A percentile compares a stretch with the other conserved stretches of the same genome.
Evolutionary conservation across 2,888 invertebrate species (phyloP).

Genomic region (Archips crataeganus): DNA sequence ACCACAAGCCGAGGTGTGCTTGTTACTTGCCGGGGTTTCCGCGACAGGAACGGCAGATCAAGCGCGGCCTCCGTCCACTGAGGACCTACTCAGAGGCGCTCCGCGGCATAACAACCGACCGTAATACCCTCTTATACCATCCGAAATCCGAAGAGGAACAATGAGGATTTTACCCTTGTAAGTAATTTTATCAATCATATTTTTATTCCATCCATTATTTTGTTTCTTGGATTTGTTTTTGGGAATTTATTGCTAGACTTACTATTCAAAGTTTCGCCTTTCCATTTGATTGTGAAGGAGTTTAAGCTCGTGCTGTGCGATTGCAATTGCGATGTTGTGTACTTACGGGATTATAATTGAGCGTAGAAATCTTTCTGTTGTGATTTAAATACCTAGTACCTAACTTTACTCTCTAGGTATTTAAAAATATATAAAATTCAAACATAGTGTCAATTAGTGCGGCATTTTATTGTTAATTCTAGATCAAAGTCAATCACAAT

Average conservation of each 20-base stretch:
- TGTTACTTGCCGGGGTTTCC: constrained; percentile 54
- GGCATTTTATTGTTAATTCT: neutral
- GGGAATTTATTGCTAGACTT: neutral
- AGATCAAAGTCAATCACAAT: neutral
- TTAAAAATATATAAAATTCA: neutral
- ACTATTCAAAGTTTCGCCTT: constrained; percentile 21
- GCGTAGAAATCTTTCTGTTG: neutral
- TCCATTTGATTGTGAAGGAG: constrained; percentile 14
- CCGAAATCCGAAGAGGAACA: constrained; percentile 54
- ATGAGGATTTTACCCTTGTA: constrained; percentile 79
- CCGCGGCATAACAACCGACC: constrained; percentile 71
- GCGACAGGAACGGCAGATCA: constrained; percentile 69
- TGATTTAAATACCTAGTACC: neutral
- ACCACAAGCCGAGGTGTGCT: constrained; percentile 57
- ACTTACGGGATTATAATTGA: constrained; percentile 9
- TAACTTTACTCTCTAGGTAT: neutral
- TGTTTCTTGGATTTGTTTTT: neutral
- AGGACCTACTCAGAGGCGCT: constrained; percentile 73
- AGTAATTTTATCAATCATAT: constrained; percentile 54
- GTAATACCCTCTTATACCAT: constrained; percentile 64
- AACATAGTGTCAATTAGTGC: neutral
- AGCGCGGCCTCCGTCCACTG: constrained; percentile 75
- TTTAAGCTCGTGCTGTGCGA: constrained; percentile 66
- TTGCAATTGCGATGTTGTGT: constrained; percentile 68
- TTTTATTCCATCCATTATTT: constrained; percentile 4